Base-by-base conservation (phyloP, 2,113 vertebrate species). In the Corvus moneduloides region DNA sequence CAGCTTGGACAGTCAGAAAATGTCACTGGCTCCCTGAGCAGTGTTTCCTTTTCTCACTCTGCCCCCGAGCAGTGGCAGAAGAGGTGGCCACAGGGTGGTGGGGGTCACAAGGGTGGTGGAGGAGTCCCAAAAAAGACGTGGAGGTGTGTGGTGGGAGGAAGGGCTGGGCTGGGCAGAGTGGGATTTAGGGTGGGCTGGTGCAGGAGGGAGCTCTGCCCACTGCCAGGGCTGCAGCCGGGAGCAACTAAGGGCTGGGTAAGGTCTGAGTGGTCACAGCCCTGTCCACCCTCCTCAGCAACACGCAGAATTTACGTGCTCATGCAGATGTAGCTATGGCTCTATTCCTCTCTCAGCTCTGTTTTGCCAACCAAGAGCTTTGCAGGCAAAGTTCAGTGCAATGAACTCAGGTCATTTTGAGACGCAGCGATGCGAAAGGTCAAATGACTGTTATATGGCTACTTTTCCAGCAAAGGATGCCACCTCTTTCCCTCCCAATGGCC, bases 181-280 rank as follows among this genome's bases (percentile, higher is more conserved):
- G 30, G 41, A 9, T 26, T 23, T 9, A 33, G 49, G 17, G 11
- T 16, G n/a, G 20, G 44, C 26, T 48, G 58, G 16, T 30, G 35
- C 9, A 37, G 28, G 11, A 87, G 16, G 49, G 61, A 63, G 32
- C 43, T 75, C 44, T 64, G 43, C 21, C 10, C 2, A 3, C 13
- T 24, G 7, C n/a, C 0, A 2, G 14, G 24, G 8, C 9, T 71
- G 16, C 1, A 1, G 18, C 2, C 35, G 27, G 28, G 32, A 77
- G 14, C 26, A 27, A 1, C 13, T 17, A 11, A 43, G 3, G 43
- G 24, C n/a, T 58, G 11, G 32, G 27, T 16, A 14, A 68, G 21
- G 33, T 18, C 27, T 66, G 44, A 66, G 43, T 1, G 1, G 17
- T 56, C 52, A 68, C 24, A 84, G 21, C 7, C 13, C 19, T 51